Base-by-base conservation (phyloP, 2,113 vertebrate species). In the Myrmophylax atrothorax region DNA sequence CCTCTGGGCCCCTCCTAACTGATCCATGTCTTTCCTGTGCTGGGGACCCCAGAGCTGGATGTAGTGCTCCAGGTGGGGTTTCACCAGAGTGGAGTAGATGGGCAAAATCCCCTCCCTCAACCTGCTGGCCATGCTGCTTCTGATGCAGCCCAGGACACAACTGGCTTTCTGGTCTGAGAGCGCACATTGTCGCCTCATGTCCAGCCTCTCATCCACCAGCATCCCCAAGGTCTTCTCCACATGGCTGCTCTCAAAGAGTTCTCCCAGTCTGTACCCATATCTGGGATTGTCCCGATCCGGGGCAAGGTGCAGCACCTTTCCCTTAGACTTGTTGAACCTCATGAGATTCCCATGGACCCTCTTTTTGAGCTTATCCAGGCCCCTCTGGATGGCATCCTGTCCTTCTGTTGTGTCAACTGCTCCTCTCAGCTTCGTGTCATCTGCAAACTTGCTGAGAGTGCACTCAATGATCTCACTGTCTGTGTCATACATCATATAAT, bases 401-500 rank as follows among this genome's bases (percentile, higher is more conserved):
- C 40, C 56, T 60, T 53, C 62, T 63, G 56, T 69, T 56, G 20
- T 76, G 35, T 84, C 70, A 83, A 0, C 56, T 69, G 72, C 87
- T 33, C 56, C 3, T 62, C 55, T 76, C 35, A 33, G 79, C 79
- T 40, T 47, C n/a, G 31, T 69, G 72, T 69, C 70, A 62, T 28
- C 63, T 62, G 8, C 78, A 66, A 35, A 25, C 29, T 44, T 63
- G 40, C 72, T 3, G 6, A 49, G 63, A 49, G 72, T 69, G 79
- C 29, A 17, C 72, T 70, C 0, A 6, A 31, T 63, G 0, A 33
- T 84, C 64, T 62, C 20, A 2, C 47, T 84, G 72, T 90, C 72
- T 76, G 26, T 76, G 87, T 90, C 87, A 37, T 55, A 49, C 49
- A 35, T 77, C 95, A 81, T 98, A 97, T 98, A 98, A 97, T 98